Percentiles rank a stretch among this genome's conserved stretches.
phyloP scores from a whole-genome alignment of 37 sponge, comb jelly and placozoan genomes.

The Cladorhizidae sp. region DNA sequence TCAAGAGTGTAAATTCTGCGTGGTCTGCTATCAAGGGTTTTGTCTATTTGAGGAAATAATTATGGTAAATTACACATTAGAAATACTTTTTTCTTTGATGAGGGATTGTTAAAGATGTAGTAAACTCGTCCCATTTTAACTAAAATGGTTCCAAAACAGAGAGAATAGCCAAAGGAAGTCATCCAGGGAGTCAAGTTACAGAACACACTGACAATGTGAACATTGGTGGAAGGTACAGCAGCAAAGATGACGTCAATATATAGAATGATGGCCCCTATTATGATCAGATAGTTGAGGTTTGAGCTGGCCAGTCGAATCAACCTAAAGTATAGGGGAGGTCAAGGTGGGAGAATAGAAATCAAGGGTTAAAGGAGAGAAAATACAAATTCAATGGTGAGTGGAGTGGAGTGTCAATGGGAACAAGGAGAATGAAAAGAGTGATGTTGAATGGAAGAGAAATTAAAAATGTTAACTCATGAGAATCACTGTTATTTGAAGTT shows the following conservation, averaged over 20 bases:
- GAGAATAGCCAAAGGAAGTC: slow-evolving; percentile 48
- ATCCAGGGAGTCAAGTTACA: slow-evolving; percentile 51
- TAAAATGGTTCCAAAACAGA: slow-evolving; percentile 50
- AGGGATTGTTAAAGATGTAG: slow-evolving; percentile 54
- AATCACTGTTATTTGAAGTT: too few species aligned
- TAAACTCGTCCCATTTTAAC: slow-evolving; percentile 53
- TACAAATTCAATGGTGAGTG: too few species aligned
- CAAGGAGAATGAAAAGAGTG: too few species aligned
- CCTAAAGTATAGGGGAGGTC: too few species aligned
- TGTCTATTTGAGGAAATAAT: neutral
- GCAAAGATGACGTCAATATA: slow-evolving; percentile 22
- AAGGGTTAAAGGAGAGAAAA: too few species aligned
- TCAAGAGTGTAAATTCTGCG: too few species aligned
- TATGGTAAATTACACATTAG: neutral
- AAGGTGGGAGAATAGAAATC: slow-evolving; percentile 11
- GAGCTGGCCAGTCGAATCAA: slow-evolving; percentile 45
- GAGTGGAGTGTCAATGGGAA: too few species aligned
- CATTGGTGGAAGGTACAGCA: slow-evolving; percentile 9
- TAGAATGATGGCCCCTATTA: slow-evolving; percentile 51
- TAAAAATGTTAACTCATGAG: too few species aligned
- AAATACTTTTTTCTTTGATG: slow-evolving; percentile 13
- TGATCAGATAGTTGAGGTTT: slow-evolving; percentile 48
- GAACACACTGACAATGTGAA: slow-evolving; percentile 9
- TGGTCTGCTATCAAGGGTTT: neutral
- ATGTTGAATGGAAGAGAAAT: too few species aligned